These are phyloP conservation scores for Drosophila mojavensis DNA, from an alignment of 1,140 invertebrate genomes.

Conservation along the genomic window DNA sequence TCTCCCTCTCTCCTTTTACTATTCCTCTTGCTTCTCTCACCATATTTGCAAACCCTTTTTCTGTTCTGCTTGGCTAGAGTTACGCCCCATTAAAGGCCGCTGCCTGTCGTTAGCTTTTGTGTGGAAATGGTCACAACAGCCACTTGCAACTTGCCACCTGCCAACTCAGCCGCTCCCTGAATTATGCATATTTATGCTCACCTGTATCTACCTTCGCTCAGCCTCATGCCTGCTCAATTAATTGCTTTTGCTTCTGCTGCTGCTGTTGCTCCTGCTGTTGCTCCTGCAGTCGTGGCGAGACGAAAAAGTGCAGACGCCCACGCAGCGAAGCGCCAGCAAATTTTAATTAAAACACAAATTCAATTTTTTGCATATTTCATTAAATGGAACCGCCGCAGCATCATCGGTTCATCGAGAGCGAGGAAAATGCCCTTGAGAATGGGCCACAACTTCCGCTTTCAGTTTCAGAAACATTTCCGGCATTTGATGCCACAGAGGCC, in stretches of 20 bases:
- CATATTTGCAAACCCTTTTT: constrained; percentile 6
- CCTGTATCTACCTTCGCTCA: constrained; percentile 42
- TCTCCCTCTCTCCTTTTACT: too few species aligned
- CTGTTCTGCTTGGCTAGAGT: constrained; percentile 11
- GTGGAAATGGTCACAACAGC: constrained; percentile 33
- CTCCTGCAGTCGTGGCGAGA: constrained; percentile 6
- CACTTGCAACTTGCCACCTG: constrained; percentile 34
- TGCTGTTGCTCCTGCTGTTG: constrained; percentile 64
- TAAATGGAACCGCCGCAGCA: constrained; percentile 49
- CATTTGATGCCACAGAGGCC: constrained; percentile 34
- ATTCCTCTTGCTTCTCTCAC: neutral
- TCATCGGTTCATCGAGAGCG: constrained; percentile 1
- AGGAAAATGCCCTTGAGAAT: constrained; percentile 64
- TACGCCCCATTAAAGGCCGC: constrained; percentile 37
- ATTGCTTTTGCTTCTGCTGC: constrained; percentile 61
- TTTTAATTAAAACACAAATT: constrained; percentile 81
- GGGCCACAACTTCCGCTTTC: constrained; percentile 67
- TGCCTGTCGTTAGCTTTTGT: constrained; percentile 19
- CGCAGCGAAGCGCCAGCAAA: constrained; percentile 31
- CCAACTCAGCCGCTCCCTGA: constrained; percentile 13
- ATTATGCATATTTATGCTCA: constrained; percentile 78
- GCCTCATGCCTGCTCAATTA: constrained; percentile 48
- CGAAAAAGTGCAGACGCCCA: constrained; percentile 49
- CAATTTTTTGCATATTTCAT: constrained; percentile 78
- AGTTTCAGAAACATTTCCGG: constrained; percentile 59